These are phyloP conservation scores for Uromys caudimaculatus DNA, from an alignment of 2,797 vertebrate genomes.

Conservation along the genomic window DNA sequence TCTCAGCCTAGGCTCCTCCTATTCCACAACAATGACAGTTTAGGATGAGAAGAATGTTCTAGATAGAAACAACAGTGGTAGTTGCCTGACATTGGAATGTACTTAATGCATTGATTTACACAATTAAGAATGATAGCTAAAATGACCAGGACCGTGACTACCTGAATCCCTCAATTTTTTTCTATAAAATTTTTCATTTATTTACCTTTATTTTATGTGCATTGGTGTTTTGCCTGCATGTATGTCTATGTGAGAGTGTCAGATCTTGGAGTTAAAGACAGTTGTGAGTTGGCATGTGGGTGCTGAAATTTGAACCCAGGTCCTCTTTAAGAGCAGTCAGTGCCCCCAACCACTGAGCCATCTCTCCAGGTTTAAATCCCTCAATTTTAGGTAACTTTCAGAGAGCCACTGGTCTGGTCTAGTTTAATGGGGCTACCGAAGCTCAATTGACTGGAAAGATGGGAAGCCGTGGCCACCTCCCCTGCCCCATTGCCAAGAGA, in stretches of 20 bases:
- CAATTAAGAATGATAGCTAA: neutral
- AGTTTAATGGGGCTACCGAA: neutral
- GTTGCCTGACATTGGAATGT: neutral
- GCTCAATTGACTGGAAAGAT: neutral
- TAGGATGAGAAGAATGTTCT: neutral
- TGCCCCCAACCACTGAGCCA: neutral
- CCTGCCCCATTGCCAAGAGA: fast-evolving
- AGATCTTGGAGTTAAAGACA: neutral
- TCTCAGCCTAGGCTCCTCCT: too few species aligned
- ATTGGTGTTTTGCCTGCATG: neutral
- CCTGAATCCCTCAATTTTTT: neutral
- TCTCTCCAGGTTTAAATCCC: neutral
- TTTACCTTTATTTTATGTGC: neutral
- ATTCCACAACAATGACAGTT: neutral
- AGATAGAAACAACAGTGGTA: neutral
- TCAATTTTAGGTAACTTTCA: neutral
- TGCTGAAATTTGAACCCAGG: neutral
- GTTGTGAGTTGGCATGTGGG: neutral
- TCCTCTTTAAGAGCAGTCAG: neutral
- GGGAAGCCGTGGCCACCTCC: neutral
- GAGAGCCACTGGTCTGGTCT: neutral
- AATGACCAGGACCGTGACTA: neutral
- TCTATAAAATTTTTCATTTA: neutral
- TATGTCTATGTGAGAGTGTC: neutral
- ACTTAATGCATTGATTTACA: neutral